Evolutionary conservation across 2,113 vertebrate genomes (phyloP).

Genomic region (Pogona vitticeps): DNA sequence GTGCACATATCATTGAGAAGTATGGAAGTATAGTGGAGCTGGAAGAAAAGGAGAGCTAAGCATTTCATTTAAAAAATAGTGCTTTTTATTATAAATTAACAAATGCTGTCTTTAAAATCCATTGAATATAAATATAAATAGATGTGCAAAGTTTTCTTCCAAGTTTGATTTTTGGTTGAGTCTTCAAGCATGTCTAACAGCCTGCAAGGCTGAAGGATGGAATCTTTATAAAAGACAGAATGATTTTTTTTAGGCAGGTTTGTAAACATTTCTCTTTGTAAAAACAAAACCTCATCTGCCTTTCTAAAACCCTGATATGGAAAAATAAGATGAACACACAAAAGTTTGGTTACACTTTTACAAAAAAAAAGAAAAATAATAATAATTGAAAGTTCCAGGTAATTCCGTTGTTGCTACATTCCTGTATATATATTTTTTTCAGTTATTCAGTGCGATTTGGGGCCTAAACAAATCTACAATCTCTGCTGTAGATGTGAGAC

Average conservation of each 20-base stretch:
- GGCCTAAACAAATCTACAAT: constrained; percentile 26
- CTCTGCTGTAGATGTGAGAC: background rate
- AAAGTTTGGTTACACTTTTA: constrained; percentile 32
- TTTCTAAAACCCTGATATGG: constrained; percentile 57
- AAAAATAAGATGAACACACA: constrained; percentile 49
- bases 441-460: constrained; percentile 12
- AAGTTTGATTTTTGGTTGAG: constrained; percentile 80
- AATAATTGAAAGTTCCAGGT: constrained; percentile 52
- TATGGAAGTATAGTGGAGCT: background rate
- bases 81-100: constrained; percentile 99
- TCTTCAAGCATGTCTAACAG: constrained; percentile 88
- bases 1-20: background rate
- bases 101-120: constrained; percentile 77
- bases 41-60: constrained; percentile 26
- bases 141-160: constrained; percentile 90
- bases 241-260: constrained; percentile 77
- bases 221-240: constrained; percentile 94
- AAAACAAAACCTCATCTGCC: constrained; percentile 69
- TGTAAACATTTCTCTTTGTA: constrained; percentile 84
- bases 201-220: constrained; percentile 79
- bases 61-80: constrained; percentile 91
- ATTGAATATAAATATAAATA: constrained; percentile 96
- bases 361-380: constrained; percentile 16
- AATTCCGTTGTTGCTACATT: constrained; percentile 48
- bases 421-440: constrained; percentile 22